These are phyloP conservation scores for Propithecus perrieri DNA, from an alignment of 2,797 vertebrate species.

Conservation along the genomic window DNA sequence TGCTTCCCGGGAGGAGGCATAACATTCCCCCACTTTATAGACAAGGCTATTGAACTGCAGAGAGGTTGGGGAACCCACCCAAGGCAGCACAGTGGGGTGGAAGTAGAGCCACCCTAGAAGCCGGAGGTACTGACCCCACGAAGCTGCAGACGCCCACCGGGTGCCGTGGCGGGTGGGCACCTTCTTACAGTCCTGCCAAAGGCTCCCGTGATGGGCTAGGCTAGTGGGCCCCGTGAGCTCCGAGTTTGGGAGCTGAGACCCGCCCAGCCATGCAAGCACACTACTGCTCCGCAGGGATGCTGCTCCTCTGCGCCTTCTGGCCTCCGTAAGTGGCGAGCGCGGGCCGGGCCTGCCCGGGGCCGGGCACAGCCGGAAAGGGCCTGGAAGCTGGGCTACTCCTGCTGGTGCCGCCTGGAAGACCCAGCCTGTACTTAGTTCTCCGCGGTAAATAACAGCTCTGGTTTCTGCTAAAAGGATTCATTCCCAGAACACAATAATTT, in stretches of 20 bases:
- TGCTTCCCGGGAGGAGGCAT: fast-evolving
- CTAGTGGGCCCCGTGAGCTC: fast-evolving
- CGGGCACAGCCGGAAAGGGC: constrained; percentile 28
- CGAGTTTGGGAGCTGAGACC: neutral
- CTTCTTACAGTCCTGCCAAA: too few relatives aligned
- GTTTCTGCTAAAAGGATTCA: constrained; percentile 79
- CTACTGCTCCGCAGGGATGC: fast-evolving
- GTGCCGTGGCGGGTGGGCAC: fast-evolving
- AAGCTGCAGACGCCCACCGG: fast-evolving
- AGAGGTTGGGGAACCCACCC: neutral
- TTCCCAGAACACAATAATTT: constrained; percentile 78
- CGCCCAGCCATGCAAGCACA: fast-evolving
- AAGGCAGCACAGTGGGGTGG: neutral
- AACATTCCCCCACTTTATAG: too few relatives aligned
- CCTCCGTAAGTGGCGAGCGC: fast-evolving
- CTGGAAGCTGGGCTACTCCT: neutral
- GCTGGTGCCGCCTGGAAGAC: constrained; percentile 41
- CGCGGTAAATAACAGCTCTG: constrained; percentile 73
- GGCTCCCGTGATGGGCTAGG: neutral
- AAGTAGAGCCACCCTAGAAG: neutral
- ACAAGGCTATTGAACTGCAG: neutral
- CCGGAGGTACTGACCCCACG: fast-evolving
- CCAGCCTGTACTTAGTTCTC: constrained; percentile 70
- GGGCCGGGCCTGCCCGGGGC: neutral
- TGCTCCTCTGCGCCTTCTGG: fast-evolving